Conservation (phyloP, 2,113 vertebrate species). For the Spilogale gracilis region DNA sequence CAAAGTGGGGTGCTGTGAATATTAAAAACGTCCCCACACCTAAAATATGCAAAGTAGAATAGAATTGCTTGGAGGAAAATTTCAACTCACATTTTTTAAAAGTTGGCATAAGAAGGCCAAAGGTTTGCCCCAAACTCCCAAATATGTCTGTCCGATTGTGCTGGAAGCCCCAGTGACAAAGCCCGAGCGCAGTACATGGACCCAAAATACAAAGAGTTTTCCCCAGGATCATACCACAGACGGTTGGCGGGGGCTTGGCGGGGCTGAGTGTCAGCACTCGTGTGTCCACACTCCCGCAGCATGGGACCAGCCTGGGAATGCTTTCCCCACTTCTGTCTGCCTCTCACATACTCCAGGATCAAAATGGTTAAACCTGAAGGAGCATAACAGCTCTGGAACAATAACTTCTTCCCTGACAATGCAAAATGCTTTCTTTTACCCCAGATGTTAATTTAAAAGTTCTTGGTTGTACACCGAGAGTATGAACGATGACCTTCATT, state of each 20-base stretch:
- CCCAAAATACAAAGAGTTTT: neutral
- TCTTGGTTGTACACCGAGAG: neutral
- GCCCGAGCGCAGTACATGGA: fast-evolving
- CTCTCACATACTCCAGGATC: neutral
- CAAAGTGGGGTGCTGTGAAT: neutral
- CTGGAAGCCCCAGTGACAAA: neutral
- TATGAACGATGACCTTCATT: neutral
- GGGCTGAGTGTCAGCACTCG: neutral
- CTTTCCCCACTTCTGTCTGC: neutral
- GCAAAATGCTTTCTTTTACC: slow-evolving; percentile 20
- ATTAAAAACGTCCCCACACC: neutral
- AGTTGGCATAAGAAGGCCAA: neutral
- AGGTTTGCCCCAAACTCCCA: neutral
- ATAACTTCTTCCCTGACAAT: neutral
- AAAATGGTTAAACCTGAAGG: neutral
- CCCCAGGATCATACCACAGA: fast-evolving
- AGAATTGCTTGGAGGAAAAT: neutral
- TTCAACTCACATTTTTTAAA: neutral
- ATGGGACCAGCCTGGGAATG: fast-evolving
- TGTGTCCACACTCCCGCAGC: fast-evolving
- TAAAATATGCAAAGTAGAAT: neutral
- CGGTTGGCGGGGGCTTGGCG: too few relatives aligned
- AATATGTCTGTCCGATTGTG: fast-evolving
- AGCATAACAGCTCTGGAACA: neutral
- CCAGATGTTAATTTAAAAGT: neutral